Percentiles rank a stretch among this genome's conserved stretches.
Evolutionary conservation across 1,140 invertebrate genomes (phyloP).

Genomic region (Pollicipes pollicipes): DNA sequence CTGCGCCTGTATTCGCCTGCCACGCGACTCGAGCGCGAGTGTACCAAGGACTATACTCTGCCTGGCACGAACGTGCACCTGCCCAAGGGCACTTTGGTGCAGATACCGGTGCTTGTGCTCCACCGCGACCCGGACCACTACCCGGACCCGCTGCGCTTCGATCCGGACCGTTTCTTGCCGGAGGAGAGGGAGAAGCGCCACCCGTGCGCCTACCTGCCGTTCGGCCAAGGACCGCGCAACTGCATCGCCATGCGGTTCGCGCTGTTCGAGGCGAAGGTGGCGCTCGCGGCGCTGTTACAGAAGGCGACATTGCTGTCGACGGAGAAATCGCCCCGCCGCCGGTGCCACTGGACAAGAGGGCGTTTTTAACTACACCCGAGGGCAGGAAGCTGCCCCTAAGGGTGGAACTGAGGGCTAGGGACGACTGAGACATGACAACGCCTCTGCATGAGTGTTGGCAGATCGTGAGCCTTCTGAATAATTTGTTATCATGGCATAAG

Average conservation of each 20-base stretch:
- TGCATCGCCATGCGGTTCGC: slow-evolving; percentile 47
- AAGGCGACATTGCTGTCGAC: slow-evolving; percentile 9
- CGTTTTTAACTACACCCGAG: too few species aligned
- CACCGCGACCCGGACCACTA: slow-evolving; percentile 47
- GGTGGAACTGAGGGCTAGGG: too few species aligned
- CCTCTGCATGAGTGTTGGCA: too few species aligned
- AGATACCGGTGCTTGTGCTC: slow-evolving; percentile 25
- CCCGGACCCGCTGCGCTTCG: slow-evolving; percentile 48
- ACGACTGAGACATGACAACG: too few species aligned
- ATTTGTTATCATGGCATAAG: too few species aligned
- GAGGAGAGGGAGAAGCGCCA: slow-evolving; percentile 37
- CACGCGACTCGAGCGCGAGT: slow-evolving; percentile 34
- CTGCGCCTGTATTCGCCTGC: slow-evolving; percentile 43
- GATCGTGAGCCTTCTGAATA: too few species aligned
- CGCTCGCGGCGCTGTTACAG: slow-evolving; percentile 25
- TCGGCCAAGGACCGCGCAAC: slow-evolving; percentile 49
- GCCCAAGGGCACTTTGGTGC: slow-evolving; percentile 14
- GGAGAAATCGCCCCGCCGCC: too few species aligned
- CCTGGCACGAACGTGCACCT: slow-evolving; percentile 23
- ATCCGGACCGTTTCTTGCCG: slow-evolving; percentile 55
- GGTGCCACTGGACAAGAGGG: background rate
- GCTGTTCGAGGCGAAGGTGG: slow-evolving; percentile 43
- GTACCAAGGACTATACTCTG: slow-evolving; percentile 35
- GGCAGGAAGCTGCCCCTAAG: too few species aligned
- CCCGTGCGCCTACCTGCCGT: slow-evolving; percentile 49